These are phyloP conservation scores for Heterohyrax brucei DNA, from an alignment of 2,797 vertebrate genomes.

Conservation along the genomic window DNA sequence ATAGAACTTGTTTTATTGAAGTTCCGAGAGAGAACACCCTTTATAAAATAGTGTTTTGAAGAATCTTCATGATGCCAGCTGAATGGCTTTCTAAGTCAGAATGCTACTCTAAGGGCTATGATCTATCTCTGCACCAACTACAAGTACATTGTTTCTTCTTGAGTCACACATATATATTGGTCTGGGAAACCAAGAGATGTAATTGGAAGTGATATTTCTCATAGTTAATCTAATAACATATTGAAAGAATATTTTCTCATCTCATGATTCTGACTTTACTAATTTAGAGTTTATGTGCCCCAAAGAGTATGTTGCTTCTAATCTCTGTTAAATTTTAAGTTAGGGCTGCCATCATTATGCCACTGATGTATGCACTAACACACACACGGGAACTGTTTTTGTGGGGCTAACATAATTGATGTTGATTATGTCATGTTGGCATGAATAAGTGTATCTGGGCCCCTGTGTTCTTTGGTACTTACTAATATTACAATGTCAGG, in stretches of 20 bases:
- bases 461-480: background rate
- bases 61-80: background rate
- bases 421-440: background rate
- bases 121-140: too few species aligned
- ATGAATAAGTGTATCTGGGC: background rate
- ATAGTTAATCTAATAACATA: background rate
- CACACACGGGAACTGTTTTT: too few species aligned
- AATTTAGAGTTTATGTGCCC: background rate
- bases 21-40: too few species aligned
- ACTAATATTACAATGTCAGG: background rate
- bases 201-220: background rate
- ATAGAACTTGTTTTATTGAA: too few species aligned
- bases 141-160: too few species aligned
- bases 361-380: background rate
- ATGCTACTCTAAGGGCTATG: too few species aligned
- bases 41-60: background rate
- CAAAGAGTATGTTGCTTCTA: background rate
- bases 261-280: background rate
- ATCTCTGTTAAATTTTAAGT: background rate
- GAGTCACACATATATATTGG: too few species aligned
- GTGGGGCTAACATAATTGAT: background rate
- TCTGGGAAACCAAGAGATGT: background rate
- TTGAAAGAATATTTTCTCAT: background rate
- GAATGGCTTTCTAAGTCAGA: background rate
- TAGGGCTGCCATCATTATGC: background rate